phyloP scores from a whole-genome alignment of 1,140 invertebrate genomes.

The Rhagoletis pomonella region DNA sequence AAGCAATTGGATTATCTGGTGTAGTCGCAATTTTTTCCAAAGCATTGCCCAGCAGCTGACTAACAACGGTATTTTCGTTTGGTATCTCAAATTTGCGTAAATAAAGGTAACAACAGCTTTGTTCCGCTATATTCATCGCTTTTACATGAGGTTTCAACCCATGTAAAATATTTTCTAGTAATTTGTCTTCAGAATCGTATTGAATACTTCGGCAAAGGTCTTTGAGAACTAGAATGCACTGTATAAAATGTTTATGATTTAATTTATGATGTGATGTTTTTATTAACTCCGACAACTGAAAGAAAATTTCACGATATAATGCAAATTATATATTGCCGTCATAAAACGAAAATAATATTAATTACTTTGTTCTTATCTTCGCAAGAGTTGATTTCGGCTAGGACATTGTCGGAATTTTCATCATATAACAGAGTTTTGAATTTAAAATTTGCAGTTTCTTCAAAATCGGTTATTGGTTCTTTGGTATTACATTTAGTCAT shows the following conservation, averaged over 20 bases:
- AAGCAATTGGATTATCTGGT: conserved; percentile 57
- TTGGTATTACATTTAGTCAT: not conserved
- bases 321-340: too few species aligned
- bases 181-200: not conserved
- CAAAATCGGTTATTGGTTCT: not conserved
- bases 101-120: conserved; percentile 67
- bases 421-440: conserved; percentile 51
- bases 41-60: conserved; percentile 59
- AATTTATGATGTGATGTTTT: not conserved
- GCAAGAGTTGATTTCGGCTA: conserved; percentile 45
- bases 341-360: not conserved
- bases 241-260: conserved; percentile 47
- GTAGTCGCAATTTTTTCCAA: conserved; percentile 57
- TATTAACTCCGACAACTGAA: conserved; percentile 24
- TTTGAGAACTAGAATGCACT: conserved; percentile 47
- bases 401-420: conserved; percentile 39
- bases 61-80: conserved; percentile 60
- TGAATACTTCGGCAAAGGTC: not conserved
- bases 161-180: conserved; percentile 18
- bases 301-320: not conserved
- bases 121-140: conserved; percentile 60
- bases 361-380: conserved; percentile 36
- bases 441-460: conserved; percentile 42
- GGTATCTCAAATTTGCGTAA: conserved; percentile 65
- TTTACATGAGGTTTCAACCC: conserved; percentile 45